Percentiles rank a stretch among this genome's conserved stretches.
Evolutionary conservation across 2,113 vertebrate genomes (phyloP).

Genomic region (Oryzias javanicus): DNA sequence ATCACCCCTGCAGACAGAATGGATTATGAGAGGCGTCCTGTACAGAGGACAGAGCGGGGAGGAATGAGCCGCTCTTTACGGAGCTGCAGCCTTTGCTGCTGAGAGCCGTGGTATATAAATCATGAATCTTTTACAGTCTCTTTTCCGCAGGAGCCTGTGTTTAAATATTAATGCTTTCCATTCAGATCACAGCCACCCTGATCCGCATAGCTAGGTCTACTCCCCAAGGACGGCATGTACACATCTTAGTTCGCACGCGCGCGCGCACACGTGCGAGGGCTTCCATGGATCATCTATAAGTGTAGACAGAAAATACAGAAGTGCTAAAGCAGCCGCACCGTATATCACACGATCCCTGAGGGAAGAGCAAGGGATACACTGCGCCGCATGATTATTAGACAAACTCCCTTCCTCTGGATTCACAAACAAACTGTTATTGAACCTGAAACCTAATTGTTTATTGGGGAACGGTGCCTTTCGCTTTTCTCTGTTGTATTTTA

Average conservation of each 20-base stretch:
- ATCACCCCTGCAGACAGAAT: slow-evolving; percentile 54
- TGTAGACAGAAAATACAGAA: slow-evolving; percentile 34
- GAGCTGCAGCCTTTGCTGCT: slow-evolving; percentile 48
- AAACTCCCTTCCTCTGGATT: not conserved
- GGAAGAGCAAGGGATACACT: not conserved
- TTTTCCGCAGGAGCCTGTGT: slow-evolving; percentile 66
- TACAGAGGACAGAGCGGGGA: slow-evolving; percentile 42
- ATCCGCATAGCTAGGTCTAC: slow-evolving; percentile 64
- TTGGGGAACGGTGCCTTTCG: not conserved
- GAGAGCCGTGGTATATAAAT: slow-evolving; percentile 58
- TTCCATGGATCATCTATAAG: slow-evolving; percentile 46
- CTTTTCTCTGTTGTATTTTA: no score
- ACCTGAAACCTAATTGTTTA: not conserved
- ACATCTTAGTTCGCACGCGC: slow-evolving; percentile 29
- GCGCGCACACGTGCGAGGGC: slow-evolving; percentile 49
- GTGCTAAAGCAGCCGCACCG: slow-evolving; percentile 13
- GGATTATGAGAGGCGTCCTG: slow-evolving; percentile 42
- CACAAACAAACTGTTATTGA: not conserved
- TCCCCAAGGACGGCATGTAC: slow-evolving; percentile 62
- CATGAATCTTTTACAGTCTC: slow-evolving; percentile 75
- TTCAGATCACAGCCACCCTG: slow-evolving; percentile 75
- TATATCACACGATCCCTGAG: slow-evolving; percentile 35
- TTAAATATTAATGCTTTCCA: slow-evolving; percentile 75
- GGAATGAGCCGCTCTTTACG: slow-evolving; percentile 58
- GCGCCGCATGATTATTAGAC: not conserved